Percentiles rank a stretch among this genome's conserved stretches.
These are phyloP conservation scores for Pharmacophagus antenor DNA, from an alignment of 2,888 invertebrate genomes.

Conservation along the genomic window DNA sequence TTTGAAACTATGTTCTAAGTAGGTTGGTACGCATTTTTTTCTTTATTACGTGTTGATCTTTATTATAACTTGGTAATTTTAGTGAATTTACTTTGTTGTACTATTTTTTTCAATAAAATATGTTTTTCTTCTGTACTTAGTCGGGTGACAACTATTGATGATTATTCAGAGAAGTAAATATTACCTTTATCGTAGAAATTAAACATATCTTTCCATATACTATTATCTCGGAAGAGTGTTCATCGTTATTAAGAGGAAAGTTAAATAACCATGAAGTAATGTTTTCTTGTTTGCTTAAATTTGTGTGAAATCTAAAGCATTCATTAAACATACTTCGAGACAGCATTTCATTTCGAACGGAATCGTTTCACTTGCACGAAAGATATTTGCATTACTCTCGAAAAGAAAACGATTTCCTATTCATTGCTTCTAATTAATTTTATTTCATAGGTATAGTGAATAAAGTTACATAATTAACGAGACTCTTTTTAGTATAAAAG, in stretches of 20 bases:
- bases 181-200: not conserved
- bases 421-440: conserved; percentile 4
- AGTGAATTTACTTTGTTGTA: too few relatives aligned
- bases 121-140: not conserved
- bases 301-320: not conserved
- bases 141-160: conserved; percentile 2
- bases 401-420: conserved; percentile 9
- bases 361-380: conserved; percentile 6
- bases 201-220: too few relatives aligned
- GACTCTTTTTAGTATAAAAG: not conserved
- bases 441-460: not conserved
- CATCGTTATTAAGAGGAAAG: conserved; percentile 1
- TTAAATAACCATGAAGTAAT: not conserved
- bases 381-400: conserved; percentile 14
- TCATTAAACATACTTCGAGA: conserved; percentile 4
- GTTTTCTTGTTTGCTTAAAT: not conserved
- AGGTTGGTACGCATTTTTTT: too few relatives aligned
- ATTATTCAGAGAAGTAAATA: not conserved
- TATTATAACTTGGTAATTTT: too few relatives aligned
- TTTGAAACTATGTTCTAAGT: too few relatives aligned
- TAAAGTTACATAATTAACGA: not conserved
- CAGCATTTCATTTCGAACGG: not conserved
- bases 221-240: too few relatives aligned
- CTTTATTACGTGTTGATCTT: too few relatives aligned
- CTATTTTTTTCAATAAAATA: too few relatives aligned